Conservation (phyloP, 2,888 invertebrate species). For the Parnassius apollo region DNA sequence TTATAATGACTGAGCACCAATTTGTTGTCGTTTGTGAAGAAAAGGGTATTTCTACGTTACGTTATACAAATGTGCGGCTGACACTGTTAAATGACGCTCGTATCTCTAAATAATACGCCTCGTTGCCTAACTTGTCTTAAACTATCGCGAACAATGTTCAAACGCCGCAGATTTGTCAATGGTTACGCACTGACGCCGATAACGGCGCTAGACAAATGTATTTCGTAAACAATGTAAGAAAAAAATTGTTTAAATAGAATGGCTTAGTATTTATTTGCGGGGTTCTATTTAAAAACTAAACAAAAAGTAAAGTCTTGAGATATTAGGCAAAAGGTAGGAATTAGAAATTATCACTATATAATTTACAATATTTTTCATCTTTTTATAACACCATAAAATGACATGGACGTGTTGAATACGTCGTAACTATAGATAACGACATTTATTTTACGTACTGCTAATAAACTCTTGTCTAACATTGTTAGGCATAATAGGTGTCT, state of each 20-base stretch:
- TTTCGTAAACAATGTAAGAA: constrained; percentile 46
- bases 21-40: constrained; percentile 28
- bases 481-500: too few relatives aligned
- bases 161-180: constrained; percentile 68
- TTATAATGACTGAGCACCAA: constrained; percentile 30
- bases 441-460: too few relatives aligned
- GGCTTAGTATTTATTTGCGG: too few relatives aligned
- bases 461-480: too few relatives aligned
- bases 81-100: constrained; percentile 72
- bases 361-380: too few relatives aligned
- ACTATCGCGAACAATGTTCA: constrained; percentile 66
- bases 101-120: constrained; percentile 66
- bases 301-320: too few relatives aligned
- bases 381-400: too few relatives aligned
- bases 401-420: too few relatives aligned
- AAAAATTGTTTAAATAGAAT: neutral
- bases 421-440: too few relatives aligned
- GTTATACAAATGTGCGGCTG: constrained; percentile 75
- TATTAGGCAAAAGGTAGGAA: too few relatives aligned
- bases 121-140: constrained; percentile 66
- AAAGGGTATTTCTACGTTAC: constrained; percentile 35
- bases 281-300: too few relatives aligned
- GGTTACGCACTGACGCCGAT: constrained; percentile 39
- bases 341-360: too few relatives aligned
- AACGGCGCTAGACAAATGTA: constrained; percentile 50